A percentile compares a stretch with the other conserved stretches of the same genome.
Evolutionary conservation across 2,888 invertebrate species (phyloP).

Genomic region (Catocala fraxini): DNA sequence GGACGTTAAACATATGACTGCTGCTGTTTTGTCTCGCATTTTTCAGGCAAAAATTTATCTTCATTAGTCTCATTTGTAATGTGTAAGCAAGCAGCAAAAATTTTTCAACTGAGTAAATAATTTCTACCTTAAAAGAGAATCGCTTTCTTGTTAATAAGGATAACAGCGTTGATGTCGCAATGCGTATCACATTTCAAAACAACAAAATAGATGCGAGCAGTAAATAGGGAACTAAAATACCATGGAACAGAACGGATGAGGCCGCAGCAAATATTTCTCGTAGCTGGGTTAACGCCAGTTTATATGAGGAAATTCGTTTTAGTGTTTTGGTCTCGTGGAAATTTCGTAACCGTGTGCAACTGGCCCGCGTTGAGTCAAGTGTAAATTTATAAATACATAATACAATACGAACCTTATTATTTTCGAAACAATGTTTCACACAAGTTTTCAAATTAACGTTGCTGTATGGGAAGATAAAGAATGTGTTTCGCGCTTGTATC

Average conservation of each 20-base stretch:
- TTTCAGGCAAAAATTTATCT: conserved; percentile 59
- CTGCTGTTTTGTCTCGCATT: conserved; percentile 52
- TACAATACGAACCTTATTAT: conserved; percentile 58
- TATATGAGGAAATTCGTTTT: conserved; percentile 71
- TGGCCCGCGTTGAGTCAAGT: conserved; percentile 57
- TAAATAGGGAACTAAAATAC: conserved; percentile 61
- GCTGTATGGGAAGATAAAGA: conserved; percentile 34
- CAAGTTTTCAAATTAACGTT: conserved; percentile 41
- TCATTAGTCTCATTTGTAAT: conserved; percentile 53
- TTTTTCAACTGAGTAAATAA: conserved; percentile 16
- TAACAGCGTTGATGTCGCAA: conserved; percentile 41
- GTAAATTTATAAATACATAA: conserved; percentile 60
- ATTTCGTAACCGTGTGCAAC: conserved; percentile 63
- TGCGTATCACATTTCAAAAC: conserved; percentile 51
- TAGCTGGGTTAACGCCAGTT: conserved; percentile 67
- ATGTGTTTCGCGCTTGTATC: conserved; percentile 26
- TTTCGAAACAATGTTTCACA: conserved; percentile 59
- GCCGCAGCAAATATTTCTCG: conserved; percentile 59
- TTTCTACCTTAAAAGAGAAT: conserved; percentile 12
- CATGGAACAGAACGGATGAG: conserved; percentile 54
- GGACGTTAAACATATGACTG: conserved; percentile 44
- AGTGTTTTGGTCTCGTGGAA: conserved; percentile 63
- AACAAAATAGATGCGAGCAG: conserved; percentile 57
- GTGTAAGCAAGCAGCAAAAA: conserved; percentile 48
- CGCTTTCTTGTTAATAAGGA: conserved; percentile 9